phyloP scores from a whole-genome alignment of 2,797 vertebrate genomes.

The Sebastes dallii region DNA sequence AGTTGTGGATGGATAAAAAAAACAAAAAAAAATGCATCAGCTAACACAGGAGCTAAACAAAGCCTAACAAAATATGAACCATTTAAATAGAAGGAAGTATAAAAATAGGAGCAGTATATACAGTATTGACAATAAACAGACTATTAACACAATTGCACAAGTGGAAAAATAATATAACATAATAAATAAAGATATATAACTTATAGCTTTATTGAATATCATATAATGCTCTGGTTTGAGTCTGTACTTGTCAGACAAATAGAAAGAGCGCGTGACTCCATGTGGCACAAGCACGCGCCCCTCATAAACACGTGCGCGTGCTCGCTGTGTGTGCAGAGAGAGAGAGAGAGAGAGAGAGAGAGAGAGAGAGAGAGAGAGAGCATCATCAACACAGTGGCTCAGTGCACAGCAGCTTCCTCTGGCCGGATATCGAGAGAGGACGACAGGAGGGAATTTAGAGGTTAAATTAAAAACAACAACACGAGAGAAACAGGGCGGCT shows the following conservation, averaged over 20 bases:
- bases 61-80: too few relatives aligned
- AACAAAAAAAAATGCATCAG: rapidly evolving
- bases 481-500: background rate
- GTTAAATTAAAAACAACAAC: slow-evolving; percentile 25
- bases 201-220: background rate
- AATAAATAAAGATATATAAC: too few relatives aligned
- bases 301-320: background rate
- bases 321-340: background rate
- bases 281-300: slow-evolving; percentile 10
- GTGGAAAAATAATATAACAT: too few relatives aligned
- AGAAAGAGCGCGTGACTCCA: slow-evolving; percentile 51
- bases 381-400: slow-evolving; percentile 44
- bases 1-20: too few relatives aligned
- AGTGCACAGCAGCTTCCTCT: slow-evolving; percentile 10
- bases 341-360: slow-evolving; percentile 1
- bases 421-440: background rate
- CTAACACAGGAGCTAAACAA: too few relatives aligned
- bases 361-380: slow-evolving; percentile 7
- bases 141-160: too few relatives aligned
- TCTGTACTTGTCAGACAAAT: background rate
- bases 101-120: too few relatives aligned
- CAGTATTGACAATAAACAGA: too few relatives aligned
- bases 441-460: slow-evolving; percentile 24
- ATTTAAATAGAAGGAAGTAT: too few relatives aligned
- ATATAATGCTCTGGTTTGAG: background rate